phyloP scores from a whole-genome alignment of 2,888 invertebrate genomes.

The Amaurobius ferox region DNA sequence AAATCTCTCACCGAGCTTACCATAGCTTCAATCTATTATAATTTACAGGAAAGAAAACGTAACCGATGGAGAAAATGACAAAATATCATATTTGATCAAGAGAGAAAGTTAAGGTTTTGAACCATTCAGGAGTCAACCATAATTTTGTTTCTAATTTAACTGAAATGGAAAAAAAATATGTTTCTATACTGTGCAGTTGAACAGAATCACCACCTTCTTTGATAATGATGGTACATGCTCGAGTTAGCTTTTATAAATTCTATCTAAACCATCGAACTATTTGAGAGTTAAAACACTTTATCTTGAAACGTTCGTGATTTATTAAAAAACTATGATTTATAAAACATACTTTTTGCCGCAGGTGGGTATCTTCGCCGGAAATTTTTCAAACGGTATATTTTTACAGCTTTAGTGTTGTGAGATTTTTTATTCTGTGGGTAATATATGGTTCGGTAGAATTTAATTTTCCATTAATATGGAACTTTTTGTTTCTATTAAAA shows the following conservation, averaged over 20 bases:
- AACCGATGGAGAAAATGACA: background rate
- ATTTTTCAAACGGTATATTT: too few relatives aligned
- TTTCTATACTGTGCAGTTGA: slow-evolving; percentile 1
- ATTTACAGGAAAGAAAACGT: background rate
- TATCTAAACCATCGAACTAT: slow-evolving; percentile 38
- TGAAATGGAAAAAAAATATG: slow-evolving; percentile 4
- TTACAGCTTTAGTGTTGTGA: too few relatives aligned
- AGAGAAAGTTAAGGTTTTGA: background rate
- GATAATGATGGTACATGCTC: too few relatives aligned
- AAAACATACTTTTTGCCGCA: background rate
- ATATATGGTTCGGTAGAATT: too few relatives aligned
- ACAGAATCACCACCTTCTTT: slow-evolving; percentile 45
- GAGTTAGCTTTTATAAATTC: too few relatives aligned
- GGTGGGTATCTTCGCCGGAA: too few relatives aligned
- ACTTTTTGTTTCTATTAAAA: too few relatives aligned
- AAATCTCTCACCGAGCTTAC: background rate
- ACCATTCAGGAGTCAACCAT: background rate
- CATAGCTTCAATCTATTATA: background rate
- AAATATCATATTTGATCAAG: background rate
- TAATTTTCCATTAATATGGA: too few relatives aligned
- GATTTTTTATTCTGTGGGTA: too few relatives aligned
- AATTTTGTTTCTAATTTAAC: background rate
- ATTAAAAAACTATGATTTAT: background rate
- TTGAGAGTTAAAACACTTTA: slow-evolving; percentile 28
- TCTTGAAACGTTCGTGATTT: too few relatives aligned